phyloP scores from a whole-genome alignment of 2,888 invertebrate species.

The Drosophila yooni region DNA sequence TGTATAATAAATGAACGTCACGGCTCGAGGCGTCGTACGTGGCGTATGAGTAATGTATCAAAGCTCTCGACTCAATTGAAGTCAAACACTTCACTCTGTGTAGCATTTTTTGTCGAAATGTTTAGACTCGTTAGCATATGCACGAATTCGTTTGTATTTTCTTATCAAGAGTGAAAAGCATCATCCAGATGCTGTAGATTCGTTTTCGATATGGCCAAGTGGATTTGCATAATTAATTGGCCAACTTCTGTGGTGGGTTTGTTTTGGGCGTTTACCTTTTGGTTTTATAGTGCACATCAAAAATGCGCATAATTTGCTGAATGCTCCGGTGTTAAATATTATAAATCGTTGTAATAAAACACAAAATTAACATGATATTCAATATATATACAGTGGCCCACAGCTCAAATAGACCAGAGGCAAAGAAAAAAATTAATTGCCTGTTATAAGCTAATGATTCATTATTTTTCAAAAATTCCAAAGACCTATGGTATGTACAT shows the following conservation, averaged over 20 bases:
- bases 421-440: too few relatives aligned
- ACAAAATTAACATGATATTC: constrained; percentile 52
- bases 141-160: constrained; percentile 21
- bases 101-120: too few relatives aligned
- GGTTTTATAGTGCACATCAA: constrained; percentile 74
- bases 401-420: too few relatives aligned
- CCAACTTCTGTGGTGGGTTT: constrained; percentile 40
- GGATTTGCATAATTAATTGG: constrained; percentile 76
- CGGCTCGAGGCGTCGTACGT: constrained; percentile 64
- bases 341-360: constrained; percentile 73
- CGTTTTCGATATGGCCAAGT: constrained; percentile 41
- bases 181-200: constrained; percentile 61
- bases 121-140: constrained; percentile 50
- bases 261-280: constrained; percentile 37
- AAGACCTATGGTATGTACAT: too few relatives aligned
- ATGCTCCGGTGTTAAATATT: constrained; percentile 52
- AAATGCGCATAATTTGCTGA: constrained; percentile 69
- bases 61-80: constrained; percentile 54
- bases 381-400: constrained; percentile 3
- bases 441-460: too few relatives aligned
- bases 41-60: constrained; percentile 69
- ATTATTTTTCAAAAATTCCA: too few relatives aligned
- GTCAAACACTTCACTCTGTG: constrained; percentile 10
- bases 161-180: constrained; percentile 55
- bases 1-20: constrained; percentile 74